Conservation (phyloP, 2,888 invertebrate genomes). For the Spodoptera picta region DNA sequence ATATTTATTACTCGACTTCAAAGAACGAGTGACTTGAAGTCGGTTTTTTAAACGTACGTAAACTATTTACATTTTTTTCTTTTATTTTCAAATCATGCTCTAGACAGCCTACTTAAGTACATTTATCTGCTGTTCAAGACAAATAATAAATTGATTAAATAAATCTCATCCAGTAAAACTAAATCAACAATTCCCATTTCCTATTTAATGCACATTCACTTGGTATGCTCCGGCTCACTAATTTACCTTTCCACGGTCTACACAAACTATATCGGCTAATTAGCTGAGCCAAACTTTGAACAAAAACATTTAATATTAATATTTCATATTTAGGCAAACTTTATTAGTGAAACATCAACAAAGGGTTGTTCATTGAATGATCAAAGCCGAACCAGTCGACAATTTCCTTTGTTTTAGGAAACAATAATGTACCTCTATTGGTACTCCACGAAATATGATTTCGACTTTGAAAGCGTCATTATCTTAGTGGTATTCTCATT, state of each 20-base stretch:
- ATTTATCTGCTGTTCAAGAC: too few relatives aligned
- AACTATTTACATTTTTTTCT: too few relatives aligned
- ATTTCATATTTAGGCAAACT: constrained; percentile 51
- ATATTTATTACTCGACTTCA: too few relatives aligned
- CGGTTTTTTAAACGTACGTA: too few relatives aligned
- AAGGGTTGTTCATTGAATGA: constrained; percentile 55
- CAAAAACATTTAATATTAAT: constrained; percentile 45
- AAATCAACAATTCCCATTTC: constrained; percentile 25
- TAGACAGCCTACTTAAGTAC: too few relatives aligned
- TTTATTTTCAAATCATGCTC: too few relatives aligned
- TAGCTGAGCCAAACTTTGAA: constrained; percentile 40
- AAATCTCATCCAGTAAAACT: constrained; percentile 49
- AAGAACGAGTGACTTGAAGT: too few relatives aligned
- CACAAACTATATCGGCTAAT: constrained; percentile 58
- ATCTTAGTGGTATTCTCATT: constrained; percentile 49
- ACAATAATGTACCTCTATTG: constrained; percentile 42
- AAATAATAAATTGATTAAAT: not conserved
- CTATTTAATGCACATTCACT: constrained; percentile 62
- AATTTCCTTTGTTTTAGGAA: constrained; percentile 60
- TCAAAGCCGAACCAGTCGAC: constrained; percentile 56
- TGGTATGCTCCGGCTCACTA: constrained; percentile 56
- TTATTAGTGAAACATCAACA: constrained; percentile 56
- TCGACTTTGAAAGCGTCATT: constrained; percentile 54
- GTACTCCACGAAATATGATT: constrained; percentile 52
- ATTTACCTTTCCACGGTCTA: constrained; percentile 56